A percentile compares a stretch with the other conserved stretches of the same genome.
These are phyloP conservation scores for Conger conger DNA, from an alignment of 2,113 vertebrate species.

Conservation along the genomic window DNA sequence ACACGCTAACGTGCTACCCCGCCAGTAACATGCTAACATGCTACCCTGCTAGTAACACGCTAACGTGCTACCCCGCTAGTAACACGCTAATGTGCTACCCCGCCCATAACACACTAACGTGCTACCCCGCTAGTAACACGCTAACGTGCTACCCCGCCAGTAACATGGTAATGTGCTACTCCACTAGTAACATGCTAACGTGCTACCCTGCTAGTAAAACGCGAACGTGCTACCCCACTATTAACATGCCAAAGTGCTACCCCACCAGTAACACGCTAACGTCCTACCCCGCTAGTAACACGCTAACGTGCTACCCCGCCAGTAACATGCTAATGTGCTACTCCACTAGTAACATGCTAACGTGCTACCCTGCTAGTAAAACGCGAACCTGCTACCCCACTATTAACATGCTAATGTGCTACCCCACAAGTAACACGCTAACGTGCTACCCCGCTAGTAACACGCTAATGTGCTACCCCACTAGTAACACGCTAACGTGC, in stretches of 20 bases:
- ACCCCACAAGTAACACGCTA: too few species aligned
- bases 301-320: slow-evolving; percentile 48
- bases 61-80: too few species aligned
- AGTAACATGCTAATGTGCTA: slow-evolving; percentile 18
- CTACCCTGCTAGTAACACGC: too few species aligned
- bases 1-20: slow-evolving; percentile 19
- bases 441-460: too few species aligned
- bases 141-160: slow-evolving; percentile 49
- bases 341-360: slow-evolving; percentile 48
- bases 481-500: slow-evolving; percentile 19
- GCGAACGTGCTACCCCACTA: too few species aligned
- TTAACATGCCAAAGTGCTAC: slow-evolving; percentile 47
- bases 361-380: too few species aligned
- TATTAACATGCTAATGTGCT: slow-evolving; percentile 48
- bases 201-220: too few species aligned
- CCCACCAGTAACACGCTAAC: slow-evolving; percentile 13
- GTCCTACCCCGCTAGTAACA: too few species aligned
- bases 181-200: slow-evolving; percentile 48
- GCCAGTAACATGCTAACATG: slow-evolving; percentile 49
- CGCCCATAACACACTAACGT: slow-evolving; percentile 17
- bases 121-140: too few species aligned
- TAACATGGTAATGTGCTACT: slow-evolving; percentile 16
- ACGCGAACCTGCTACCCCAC: slow-evolving; percentile 23
- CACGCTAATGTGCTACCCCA: slow-evolving; percentile 47
- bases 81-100: slow-evolving; percentile 47